Evolutionary conservation across 2,113 vertebrate genomes (phyloP).

Genomic region (Leptosomus discolor): DNA sequence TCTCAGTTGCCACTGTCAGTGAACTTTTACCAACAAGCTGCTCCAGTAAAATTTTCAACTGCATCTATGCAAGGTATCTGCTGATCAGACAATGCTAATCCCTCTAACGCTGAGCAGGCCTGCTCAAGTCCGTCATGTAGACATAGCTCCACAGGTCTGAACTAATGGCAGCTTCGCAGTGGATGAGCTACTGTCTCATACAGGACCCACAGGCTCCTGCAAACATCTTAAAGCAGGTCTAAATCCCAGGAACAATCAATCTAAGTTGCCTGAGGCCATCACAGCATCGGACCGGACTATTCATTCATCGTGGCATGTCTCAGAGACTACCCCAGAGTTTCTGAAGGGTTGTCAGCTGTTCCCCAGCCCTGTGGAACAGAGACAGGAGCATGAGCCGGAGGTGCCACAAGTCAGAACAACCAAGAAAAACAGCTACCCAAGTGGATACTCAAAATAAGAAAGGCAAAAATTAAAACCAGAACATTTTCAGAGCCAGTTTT

Average conservation of each 20-base stretch:
- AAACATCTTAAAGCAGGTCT: neutral
- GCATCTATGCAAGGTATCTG: neutral
- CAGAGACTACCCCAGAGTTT: neutral
- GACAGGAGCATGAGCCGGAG: neutral
- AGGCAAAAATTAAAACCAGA: neutral
- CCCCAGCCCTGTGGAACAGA: neutral
- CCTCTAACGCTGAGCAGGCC: neutral
- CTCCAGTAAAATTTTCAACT: neutral
- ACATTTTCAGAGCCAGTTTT: neutral
- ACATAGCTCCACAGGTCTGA: neutral
- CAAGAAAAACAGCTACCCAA: neutral
- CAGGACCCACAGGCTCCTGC: neutral
- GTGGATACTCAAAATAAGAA: neutral
- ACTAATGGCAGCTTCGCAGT: neutral
- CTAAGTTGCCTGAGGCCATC: neutral
- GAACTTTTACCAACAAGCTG: neutral
- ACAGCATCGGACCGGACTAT: neutral
- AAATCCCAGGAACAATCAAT: neutral
- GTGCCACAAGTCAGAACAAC: neutral
- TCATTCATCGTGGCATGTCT: neutral
- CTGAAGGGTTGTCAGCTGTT: neutral
- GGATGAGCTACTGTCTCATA: neutral
- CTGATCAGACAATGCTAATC: neutral
- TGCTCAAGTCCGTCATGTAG: neutral
- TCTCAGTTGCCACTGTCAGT: neutral